Base-by-base conservation (phyloP, 1,140 invertebrate species). In the Drosophila triauraria region DNA sequence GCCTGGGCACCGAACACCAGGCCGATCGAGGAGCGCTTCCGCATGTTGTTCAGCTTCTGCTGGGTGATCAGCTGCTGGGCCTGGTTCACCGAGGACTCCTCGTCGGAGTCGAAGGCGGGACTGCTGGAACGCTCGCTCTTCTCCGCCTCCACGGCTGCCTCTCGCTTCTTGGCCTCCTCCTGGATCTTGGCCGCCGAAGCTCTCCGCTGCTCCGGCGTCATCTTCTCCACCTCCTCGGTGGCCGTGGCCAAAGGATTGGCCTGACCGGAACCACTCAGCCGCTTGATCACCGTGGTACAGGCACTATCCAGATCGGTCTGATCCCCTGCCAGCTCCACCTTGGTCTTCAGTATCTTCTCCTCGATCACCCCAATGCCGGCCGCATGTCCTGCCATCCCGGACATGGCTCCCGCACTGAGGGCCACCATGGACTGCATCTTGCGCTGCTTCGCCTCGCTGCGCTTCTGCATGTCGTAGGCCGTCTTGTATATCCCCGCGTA, bases 401-500 rank as follows among this genome's bases (percentile, higher is more conserved):
- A 96, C 95, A 98, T 97, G 4, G 97, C 96, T 3, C 96, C 97
- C 0, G 97, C 96, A 88, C 96, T 97, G 27, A 98, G 92, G 0
- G 97, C 96, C 4, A 98, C 97, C 96, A 98, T 97, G 1, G 96
- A 97, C 81, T 98, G 97, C 96, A 98, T 98, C 90, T 98, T 98
- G 35, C 97, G 95, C 86, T 98, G 97, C 90, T 99, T 98, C 0
- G 97, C 97, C 93, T 99, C 98, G 63, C 98, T 98, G 92, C 99
- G 99, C 91, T 98, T 97, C 91, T 99, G 98, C 96, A 99, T 98
- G 78, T 98, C 97, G 85, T 99, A 98, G 0, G 99, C 99, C 15
- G 99, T 99, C 91, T 98, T 98, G 93, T 99, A 99, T 84, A 99
- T 99, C 3, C 98, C 98, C 46, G 96, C 97, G 93, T 99, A 99